A percentile compares a stretch with the other conserved stretches of the same genome.
Conservation (phyloP, 2,888 invertebrate species). For the Microchrysa polita region DNA sequence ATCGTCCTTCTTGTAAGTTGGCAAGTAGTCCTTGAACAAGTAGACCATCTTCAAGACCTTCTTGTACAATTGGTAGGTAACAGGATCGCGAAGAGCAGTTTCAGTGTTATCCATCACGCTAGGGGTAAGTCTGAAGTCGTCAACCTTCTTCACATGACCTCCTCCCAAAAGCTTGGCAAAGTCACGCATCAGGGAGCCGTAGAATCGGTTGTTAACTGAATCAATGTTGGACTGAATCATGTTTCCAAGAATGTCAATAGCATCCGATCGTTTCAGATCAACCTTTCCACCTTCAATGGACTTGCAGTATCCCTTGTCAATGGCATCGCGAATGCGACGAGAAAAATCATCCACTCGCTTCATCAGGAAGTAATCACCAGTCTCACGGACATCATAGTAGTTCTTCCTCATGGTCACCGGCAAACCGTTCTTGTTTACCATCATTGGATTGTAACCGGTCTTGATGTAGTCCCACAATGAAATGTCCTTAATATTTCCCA, state of each 20-base stretch:
- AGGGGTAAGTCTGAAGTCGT: slow-evolving; percentile 62
- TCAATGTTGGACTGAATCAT: slow-evolving; percentile 66
- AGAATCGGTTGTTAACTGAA: slow-evolving; percentile 35
- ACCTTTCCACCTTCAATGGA: slow-evolving; percentile 55
- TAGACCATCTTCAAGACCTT: slow-evolving; percentile 70
- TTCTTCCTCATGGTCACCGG: slow-evolving; percentile 72
- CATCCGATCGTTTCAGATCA: slow-evolving; percentile 61
- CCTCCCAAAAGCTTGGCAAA: slow-evolving; percentile 32
- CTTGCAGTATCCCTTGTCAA: slow-evolving; percentile 65
- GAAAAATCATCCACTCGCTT: slow-evolving; percentile 63
- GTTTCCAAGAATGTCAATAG: slow-evolving; percentile 66
- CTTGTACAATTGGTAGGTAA: slow-evolving; percentile 75
- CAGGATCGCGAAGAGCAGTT: slow-evolving; percentile 74
- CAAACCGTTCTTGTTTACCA: slow-evolving; percentile 73
- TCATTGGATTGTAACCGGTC: slow-evolving; percentile 72
- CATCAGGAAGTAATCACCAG: slow-evolving; percentile 59
- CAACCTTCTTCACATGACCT: slow-evolving; percentile 48
- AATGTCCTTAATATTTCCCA: slow-evolving; percentile 72
- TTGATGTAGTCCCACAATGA: slow-evolving; percentile 67
- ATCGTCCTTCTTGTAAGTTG: slow-evolving; percentile 71
- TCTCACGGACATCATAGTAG: slow-evolving; percentile 66
- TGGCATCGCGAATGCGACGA: slow-evolving; percentile 65
- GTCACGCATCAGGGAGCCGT: slow-evolving; percentile 15
- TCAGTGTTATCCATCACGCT: slow-evolving; percentile 71
- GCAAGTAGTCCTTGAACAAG: slow-evolving; percentile 69